These are phyloP conservation scores for Seriola quinqueradiata DNA, from an alignment of 2,113 vertebrate genomes.

Conservation along the genomic window DNA sequence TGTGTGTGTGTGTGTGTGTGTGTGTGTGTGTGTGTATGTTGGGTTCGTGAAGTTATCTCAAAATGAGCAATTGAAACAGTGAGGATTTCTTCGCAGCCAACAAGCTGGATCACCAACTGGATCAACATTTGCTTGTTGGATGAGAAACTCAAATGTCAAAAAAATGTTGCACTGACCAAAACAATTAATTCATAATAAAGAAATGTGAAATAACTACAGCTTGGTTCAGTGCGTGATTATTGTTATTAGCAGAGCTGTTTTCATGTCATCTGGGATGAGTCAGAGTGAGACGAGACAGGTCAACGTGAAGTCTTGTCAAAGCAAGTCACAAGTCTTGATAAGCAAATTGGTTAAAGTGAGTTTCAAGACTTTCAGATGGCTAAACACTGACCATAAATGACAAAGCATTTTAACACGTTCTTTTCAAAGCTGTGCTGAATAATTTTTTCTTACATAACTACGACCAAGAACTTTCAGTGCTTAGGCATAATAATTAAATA, in stretches of 20 bases:
- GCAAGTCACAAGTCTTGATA: not conserved
- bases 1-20: slow-evolving; percentile 14
- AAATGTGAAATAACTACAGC: not conserved
- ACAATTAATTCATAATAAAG: slow-evolving; percentile 1
- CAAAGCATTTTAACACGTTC: not conserved
- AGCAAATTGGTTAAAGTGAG: not conserved
- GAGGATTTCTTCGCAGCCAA: slow-evolving; percentile 47
- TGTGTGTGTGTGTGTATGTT: not conserved
- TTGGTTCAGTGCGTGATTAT: not conserved
- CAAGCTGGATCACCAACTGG: slow-evolving; percentile 63
- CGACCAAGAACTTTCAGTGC: not conserved
- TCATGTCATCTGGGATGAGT: not conserved
- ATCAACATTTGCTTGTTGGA: slow-evolving; percentile 49
- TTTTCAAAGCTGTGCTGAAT: not conserved
- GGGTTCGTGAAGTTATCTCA: slow-evolving; percentile 46
- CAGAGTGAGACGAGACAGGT: not conserved
- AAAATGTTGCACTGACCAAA: slow-evolving; percentile 19
- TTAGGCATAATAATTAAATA: not conserved
- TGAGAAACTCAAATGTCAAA: slow-evolving; percentile 12
- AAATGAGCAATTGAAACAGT: slow-evolving; percentile 68
- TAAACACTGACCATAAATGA: not conserved
- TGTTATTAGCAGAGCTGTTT: slow-evolving; percentile 1
- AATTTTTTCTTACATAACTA: not conserved
- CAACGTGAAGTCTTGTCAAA: not conserved
- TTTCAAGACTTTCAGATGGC: slow-evolving; percentile 1